Evolutionary conservation across 1,140 invertebrate genomes (phyloP).

Genomic region (Hesperophylax magnus): DNA sequence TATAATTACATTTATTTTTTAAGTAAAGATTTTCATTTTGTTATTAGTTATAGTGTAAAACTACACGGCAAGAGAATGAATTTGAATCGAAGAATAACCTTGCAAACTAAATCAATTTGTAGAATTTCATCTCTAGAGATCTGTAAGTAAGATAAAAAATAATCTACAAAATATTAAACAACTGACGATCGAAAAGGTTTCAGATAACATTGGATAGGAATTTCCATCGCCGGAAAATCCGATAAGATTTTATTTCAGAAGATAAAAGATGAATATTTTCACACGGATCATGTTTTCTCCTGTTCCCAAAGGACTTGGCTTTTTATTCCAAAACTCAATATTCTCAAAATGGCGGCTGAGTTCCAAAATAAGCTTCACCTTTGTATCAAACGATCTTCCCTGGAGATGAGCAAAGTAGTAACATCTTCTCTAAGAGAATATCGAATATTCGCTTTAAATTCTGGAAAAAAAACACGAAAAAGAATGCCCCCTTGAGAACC

Average conservation of each 20-base stretch:
- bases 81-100: no score
- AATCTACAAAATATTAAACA: no score
- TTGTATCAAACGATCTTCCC: slow-evolving; percentile 38
- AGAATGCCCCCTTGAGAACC: neutral
- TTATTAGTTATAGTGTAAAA: no score
- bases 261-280: slow-evolving; percentile 35
- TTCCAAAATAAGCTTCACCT: slow-evolving; percentile 32
- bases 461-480: slow-evolving; percentile 19
- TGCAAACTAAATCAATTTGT: no score
- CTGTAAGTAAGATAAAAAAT: no score
- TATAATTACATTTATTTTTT: no score
- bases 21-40: no score
- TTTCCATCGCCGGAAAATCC: neutral
- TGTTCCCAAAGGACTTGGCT: slow-evolving; percentile 4
- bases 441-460: slow-evolving; percentile 31
- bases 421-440: slow-evolving; percentile 19
- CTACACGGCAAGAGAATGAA: no score
- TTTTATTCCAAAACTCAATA: slow-evolving; percentile 40
- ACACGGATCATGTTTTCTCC: slow-evolving; percentile 35
- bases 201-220: no score
- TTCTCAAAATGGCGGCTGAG: slow-evolving; percentile 32
- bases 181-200: no score
- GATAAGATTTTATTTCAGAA: slow-evolving; percentile 23
- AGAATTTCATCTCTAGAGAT: no score
- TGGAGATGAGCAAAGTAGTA: slow-evolving; percentile 20